Base-by-base conservation (phyloP, 2,888 invertebrate genomes). In the Ellobium chinense region DNA sequence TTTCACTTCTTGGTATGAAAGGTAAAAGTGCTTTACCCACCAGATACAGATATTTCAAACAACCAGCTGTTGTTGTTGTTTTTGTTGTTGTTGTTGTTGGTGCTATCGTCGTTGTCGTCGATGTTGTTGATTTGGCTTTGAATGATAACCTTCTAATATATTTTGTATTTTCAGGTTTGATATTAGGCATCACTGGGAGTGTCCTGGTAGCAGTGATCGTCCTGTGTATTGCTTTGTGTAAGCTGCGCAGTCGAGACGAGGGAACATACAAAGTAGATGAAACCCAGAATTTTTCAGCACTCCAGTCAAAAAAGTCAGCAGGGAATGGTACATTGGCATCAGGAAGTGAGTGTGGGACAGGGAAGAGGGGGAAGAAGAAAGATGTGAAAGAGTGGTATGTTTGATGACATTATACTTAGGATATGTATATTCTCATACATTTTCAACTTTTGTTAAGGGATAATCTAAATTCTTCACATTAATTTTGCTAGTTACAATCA, bases 261-360 rank as follows among this genome's bases (percentile, higher is more conserved):
- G 96, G 96, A n/a, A 96, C 96, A 78, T 98, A 98, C 93, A 98
- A 98, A 93, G 96, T 98, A 82, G 98, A 98, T 90, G 97, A 97
- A 88, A 96, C 96, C 91, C 95, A 96, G 91, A 95, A 95, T 90
- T 95, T 95, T 88, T 87, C 89, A 29, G 88, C 89, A 80, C 83
- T 89, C 80, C 89, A 90, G 80, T 87, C 90, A 36, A 91, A 90
- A 82, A 89, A 90, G 76, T 65, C 82, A 9, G 87, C 89, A 66
- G 87, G 88, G 37, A 90, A 90, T 85, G 91, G 91, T 21, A 87
- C 89, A 0, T 56, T 85, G 78, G 85, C 85, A 34, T 81, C 85
- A 66, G 86, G 85, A 74, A 84, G 86, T 21, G 87, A 85, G 12
- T 68, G 80, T 58, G 78, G 82, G 34, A 86, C 84, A 56, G 87